Conservation (phyloP, 2,797 vertebrate genomes). For the Mormyrus proboscirostris region DNA sequence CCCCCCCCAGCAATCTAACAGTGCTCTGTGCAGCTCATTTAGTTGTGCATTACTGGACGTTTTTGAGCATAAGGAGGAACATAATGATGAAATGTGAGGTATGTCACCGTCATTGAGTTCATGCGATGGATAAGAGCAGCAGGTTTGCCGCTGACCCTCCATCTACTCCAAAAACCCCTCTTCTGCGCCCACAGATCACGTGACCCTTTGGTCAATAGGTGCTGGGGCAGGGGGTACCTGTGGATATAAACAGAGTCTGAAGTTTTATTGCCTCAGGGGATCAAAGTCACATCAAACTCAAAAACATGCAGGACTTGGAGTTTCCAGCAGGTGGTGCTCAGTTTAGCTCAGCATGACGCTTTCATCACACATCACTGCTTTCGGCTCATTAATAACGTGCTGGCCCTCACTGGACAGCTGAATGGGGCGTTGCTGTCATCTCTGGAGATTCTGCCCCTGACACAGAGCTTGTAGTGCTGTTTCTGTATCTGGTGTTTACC, state of each 20-base stretch:
- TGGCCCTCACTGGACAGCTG: background rate
- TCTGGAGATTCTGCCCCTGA: background rate
- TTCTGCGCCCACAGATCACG: background rate
- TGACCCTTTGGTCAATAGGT: background rate
- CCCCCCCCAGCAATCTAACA: background rate
- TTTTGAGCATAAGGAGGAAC: background rate
- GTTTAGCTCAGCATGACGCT: background rate
- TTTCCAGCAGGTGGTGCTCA: background rate
- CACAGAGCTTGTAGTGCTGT: background rate
- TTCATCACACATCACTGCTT: background rate
- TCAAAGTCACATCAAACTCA: background rate
- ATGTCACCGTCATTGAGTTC: background rate
- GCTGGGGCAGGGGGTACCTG: background rate
- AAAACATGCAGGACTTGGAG: background rate
- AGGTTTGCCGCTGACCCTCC: background rate
- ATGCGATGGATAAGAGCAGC: background rate
- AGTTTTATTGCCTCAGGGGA: background rate
- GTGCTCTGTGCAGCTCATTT: background rate
- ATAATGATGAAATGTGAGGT: background rate
- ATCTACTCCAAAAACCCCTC: background rate
- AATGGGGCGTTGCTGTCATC: background rate
- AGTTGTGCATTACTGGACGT: background rate
- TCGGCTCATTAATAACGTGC: background rate
- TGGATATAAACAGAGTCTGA: background rate
- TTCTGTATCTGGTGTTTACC: background rate